These are phyloP conservation scores for Epizoanthus ramosus DNA, from an alignment of 92 coral and sea anemone genomes.

Conservation along the genomic window DNA sequence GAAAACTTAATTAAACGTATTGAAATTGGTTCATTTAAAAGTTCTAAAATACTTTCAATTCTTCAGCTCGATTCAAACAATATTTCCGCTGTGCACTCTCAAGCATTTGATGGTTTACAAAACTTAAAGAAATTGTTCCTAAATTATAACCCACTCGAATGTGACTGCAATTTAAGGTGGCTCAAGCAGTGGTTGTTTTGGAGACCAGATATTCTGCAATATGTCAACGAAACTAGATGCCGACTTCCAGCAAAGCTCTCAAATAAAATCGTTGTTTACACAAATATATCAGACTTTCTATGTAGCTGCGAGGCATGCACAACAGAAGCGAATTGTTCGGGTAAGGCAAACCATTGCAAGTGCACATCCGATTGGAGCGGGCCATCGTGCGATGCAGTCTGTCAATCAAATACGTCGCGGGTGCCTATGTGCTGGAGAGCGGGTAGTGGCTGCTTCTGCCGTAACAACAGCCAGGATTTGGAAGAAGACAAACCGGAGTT, in stretches of 20 bases:
- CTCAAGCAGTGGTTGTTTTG: slow-evolving; percentile 52
- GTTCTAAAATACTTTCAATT: slow-evolving; percentile 14
- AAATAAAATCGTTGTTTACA: slow-evolving; percentile 34
- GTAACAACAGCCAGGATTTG: background rate
- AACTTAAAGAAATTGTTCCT: slow-evolving; percentile 32
- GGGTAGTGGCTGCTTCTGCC: slow-evolving; percentile 47
- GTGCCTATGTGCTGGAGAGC: background rate
- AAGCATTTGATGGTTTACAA: slow-evolving; percentile 40
- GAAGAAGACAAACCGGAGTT: background rate
- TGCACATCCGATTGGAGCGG: slow-evolving; percentile 49
- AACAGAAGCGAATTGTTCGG: slow-evolving; percentile 40
- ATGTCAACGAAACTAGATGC: slow-evolving; percentile 48
- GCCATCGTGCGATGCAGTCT: slow-evolving; percentile 55
- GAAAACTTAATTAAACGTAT: background rate
- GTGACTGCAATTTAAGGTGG: slow-evolving; percentile 77
- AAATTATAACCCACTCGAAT: slow-evolving; percentile 61
- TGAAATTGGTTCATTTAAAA: background rate
- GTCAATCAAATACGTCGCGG: slow-evolving; percentile 32
- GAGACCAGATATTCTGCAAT: slow-evolving; percentile 10
- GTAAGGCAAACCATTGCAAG: slow-evolving; percentile 44
- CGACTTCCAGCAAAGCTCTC: slow-evolving; percentile 34
- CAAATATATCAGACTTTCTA: slow-evolving; percentile 47
- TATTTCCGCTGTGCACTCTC: slow-evolving; percentile 5
- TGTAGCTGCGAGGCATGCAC: slow-evolving; percentile 65
- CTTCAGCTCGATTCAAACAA: slow-evolving; percentile 25